Evolutionary conservation across 1,140 invertebrate species (phyloP).

Genomic region (Cataglyphis hispanica): DNA sequence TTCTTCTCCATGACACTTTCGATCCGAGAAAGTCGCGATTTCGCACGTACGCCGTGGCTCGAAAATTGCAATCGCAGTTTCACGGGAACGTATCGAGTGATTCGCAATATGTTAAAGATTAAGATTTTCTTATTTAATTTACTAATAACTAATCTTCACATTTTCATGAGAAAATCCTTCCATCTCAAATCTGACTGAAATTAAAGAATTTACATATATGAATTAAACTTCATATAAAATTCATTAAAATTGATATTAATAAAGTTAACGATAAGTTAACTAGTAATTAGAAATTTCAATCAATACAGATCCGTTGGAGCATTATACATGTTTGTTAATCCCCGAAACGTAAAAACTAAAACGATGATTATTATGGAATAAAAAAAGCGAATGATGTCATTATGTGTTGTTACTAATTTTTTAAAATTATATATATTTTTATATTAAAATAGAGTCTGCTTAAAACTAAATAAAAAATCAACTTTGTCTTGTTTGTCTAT

Average conservation of each 20-base stretch:
- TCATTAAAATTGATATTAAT: neutral
- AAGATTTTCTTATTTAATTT: neutral
- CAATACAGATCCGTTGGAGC: neutral
- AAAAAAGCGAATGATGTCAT: neutral
- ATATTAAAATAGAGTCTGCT: no score
- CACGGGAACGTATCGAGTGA: neutral
- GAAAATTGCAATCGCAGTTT: conserved; percentile 46
- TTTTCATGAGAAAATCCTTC: neutral
- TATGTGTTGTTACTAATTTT: neutral
- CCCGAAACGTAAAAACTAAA: neutral
- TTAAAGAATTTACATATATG: neutral
- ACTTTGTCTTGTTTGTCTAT: no score
- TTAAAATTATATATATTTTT: neutral
- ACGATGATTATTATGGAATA: neutral
- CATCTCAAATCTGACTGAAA: neutral
- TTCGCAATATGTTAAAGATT: neutral
- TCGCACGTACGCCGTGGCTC: conserved; percentile 30
- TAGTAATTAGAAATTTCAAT: neutral
- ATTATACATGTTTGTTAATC: neutral
- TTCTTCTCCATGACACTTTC: conserved; percentile 39
- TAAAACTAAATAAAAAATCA: no score
- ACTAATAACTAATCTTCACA: neutral
- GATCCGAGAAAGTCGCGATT: conserved; percentile 54
- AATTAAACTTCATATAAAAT: conserved; percentile 3
- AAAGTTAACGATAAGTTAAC: neutral